A percentile compares a stretch with the other conserved stretches of the same genome.
phyloP scores from a whole-genome alignment of 2,113 vertebrate genomes.

The Boleophthalmus pectinirostris region DNA sequence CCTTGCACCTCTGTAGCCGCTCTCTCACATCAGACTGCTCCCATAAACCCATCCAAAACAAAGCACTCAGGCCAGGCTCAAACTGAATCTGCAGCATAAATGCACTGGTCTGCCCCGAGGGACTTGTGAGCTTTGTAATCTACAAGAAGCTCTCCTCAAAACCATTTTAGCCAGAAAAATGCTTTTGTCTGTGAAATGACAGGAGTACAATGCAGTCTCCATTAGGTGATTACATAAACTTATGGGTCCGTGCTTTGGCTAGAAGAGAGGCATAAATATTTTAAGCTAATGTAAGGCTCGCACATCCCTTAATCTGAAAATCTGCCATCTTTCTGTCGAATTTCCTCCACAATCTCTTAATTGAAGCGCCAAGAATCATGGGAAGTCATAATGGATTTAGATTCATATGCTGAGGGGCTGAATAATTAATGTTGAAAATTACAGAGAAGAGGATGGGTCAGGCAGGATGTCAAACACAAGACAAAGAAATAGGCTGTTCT shows the following conservation, averaged over 20 bases:
- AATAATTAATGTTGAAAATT: slow-evolving; percentile 70
- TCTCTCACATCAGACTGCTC: background rate
- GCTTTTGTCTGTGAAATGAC: background rate
- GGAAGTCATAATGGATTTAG: slow-evolving; percentile 62
- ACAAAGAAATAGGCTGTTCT: slow-evolving; percentile 31
- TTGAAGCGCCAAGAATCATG: slow-evolving; percentile 47
- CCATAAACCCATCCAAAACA: background rate
- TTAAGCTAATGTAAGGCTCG: slow-evolving; percentile 31
- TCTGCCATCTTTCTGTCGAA: slow-evolving; percentile 35
- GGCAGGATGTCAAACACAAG: slow-evolving; percentile 31
- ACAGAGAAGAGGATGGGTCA: slow-evolving; percentile 39
- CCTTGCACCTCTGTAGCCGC: background rate
- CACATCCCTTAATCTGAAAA: slow-evolving; percentile 41
- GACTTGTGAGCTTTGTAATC: background rate
- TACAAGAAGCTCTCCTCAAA: background rate
- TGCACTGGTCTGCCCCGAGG: background rate
- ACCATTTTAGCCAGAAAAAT: background rate
- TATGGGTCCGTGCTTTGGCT: slow-evolving; percentile 14
- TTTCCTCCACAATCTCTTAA: slow-evolving; percentile 44
- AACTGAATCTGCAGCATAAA: slow-evolving; percentile 8
- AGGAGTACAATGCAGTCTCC: background rate
- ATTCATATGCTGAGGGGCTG: slow-evolving; percentile 53
- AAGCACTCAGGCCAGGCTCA: background rate
- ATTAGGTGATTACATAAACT: slow-evolving; percentile 15
- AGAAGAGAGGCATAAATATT: slow-evolving; percentile 44